Evolutionary conservation across 2,113 vertebrate species (phyloP).

Genomic region (Oreotrochilus melanogaster): DNA sequence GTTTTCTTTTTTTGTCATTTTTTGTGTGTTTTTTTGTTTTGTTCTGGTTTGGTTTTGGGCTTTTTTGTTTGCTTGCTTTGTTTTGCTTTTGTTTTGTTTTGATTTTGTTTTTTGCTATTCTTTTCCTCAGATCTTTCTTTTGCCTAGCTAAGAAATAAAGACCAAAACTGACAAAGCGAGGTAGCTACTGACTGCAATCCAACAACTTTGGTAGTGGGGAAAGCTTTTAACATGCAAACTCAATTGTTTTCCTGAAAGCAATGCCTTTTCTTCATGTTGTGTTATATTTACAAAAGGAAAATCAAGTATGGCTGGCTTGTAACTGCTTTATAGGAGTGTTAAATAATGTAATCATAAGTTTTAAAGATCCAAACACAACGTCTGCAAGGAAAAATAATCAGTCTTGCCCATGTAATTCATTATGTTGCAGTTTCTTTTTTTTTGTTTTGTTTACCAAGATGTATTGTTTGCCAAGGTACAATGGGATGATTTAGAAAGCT

Average conservation of each 20-base stretch:
- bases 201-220: neutral
- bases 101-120: neutral
- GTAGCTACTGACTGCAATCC: neutral
- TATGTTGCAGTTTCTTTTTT: neutral
- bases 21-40: no score
- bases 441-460: neutral
- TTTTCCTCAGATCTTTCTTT: neutral
- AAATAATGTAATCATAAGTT: neutral
- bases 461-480: conserved; percentile 27
- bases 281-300: neutral
- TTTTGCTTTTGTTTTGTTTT: no score
- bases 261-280: neutral
- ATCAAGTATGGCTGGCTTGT: neutral
- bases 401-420: neutral
- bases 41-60: no score
- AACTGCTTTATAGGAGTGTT: neutral
- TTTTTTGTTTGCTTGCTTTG: no score
- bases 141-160: neutral
- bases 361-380: neutral
- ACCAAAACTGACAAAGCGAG: neutral
- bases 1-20: no score
- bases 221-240: neutral
- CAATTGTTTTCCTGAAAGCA: neutral
- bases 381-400: neutral
- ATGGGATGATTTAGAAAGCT: conserved; percentile 6